phyloP scores from a whole-genome alignment of 2,113 vertebrate genomes.

The Pteronura brasiliensis region DNA sequence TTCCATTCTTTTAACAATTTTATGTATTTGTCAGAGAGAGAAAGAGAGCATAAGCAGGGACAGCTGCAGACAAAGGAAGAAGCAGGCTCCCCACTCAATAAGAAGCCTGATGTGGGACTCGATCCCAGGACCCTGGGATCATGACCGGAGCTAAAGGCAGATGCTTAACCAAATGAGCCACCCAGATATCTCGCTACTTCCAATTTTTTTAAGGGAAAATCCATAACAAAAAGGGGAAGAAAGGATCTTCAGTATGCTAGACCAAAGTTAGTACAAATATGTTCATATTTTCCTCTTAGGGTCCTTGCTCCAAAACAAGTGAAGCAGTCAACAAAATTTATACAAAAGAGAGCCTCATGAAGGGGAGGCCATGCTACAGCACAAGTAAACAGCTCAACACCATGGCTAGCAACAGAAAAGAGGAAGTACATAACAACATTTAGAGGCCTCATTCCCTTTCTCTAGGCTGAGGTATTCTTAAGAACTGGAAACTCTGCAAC shows the following conservation, averaged over 20 bases:
- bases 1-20: not conserved
- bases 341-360: not conserved
- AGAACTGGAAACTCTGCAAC: not conserved
- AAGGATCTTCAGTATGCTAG: not conserved
- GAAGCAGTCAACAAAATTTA: not conserved
- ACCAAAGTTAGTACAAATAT: not conserved
- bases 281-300: not conserved
- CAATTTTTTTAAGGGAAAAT: not conserved
- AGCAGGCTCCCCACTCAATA: too few species aligned
- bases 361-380: not conserved
- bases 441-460: not conserved
- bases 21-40: too few species aligned
- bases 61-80: too few species aligned
- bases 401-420: not conserved
- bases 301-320: not conserved
- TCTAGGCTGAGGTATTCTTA: not conserved
- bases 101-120: too few species aligned
- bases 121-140: too few species aligned
- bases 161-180: too few species aligned
- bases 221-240: not conserved
- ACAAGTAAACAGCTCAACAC: not conserved
- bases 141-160: too few species aligned
- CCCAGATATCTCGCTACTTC: not conserved
- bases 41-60: too few species aligned
- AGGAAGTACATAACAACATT: not conserved